phyloP scores from a whole-genome alignment of 2,888 invertebrate species.

The Panorpa germanica region DNA sequence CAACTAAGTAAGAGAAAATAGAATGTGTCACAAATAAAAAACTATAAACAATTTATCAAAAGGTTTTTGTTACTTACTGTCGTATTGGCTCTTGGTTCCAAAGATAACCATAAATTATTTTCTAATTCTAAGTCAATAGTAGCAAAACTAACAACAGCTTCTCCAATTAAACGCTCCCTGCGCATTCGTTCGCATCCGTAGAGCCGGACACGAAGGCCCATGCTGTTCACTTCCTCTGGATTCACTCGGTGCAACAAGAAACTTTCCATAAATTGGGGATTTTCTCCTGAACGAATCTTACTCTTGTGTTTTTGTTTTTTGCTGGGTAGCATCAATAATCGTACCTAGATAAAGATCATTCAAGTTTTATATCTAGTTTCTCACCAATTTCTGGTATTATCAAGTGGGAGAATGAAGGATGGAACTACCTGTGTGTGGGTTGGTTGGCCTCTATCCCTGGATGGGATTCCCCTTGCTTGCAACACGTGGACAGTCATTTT shows the following conservation, averaged over 20 bases:
- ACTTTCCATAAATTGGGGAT: conserved; percentile 85
- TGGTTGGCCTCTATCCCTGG: conserved; percentile 44
- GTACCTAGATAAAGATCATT: conserved; percentile 36
- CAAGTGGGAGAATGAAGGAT: neutral
- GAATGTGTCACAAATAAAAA: conserved; percentile 2
- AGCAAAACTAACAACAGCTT: conserved; percentile 77
- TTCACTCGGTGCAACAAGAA: conserved; percentile 81
- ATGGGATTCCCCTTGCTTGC: conserved; percentile 67
- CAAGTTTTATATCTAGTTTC: conserved; percentile 7
- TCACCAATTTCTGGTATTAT: neutral
- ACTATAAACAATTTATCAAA: neutral
- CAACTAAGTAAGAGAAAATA: conserved; percentile 20
- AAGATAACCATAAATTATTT: conserved; percentile 74
- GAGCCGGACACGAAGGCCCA: conserved; percentile 76
- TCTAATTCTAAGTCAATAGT: conserved; percentile 78
- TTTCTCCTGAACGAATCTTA: conserved; percentile 77
- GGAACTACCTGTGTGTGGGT: conserved; percentile 41
- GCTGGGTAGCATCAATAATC: conserved; percentile 71
- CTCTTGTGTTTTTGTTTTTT: conserved; percentile 92
- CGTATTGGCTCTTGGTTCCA: conserved; percentile 49
- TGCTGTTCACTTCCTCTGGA: conserved; percentile 86
- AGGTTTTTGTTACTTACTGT: conserved; percentile 23
- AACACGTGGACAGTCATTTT: conserved; percentile 86
- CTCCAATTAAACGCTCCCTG: conserved; percentile 78
- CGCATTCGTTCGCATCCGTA: conserved; percentile 89